A percentile compares a stretch with the other conserved stretches of the same genome.
These are phyloP conservation scores for Sarotherodon lohbergeri DNA, from an alignment of 2,113 vertebrate species.

Conservation along the genomic window DNA sequence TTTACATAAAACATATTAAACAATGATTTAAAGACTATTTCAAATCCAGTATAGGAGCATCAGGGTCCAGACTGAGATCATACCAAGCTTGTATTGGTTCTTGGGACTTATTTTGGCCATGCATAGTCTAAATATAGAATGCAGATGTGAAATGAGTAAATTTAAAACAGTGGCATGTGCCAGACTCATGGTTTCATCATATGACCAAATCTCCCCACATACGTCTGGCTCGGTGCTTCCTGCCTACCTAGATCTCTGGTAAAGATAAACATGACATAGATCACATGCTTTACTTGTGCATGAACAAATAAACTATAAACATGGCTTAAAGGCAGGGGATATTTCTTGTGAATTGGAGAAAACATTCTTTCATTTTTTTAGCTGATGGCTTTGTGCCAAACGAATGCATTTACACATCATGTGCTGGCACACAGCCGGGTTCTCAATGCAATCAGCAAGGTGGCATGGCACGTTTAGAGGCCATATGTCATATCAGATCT, in stretches of 20 bases:
- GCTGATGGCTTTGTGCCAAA: not conserved
- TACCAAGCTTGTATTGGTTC: not conserved
- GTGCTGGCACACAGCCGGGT: not conserved
- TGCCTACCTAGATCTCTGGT: not conserved
- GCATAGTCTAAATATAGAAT: not conserved
- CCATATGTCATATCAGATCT: not conserved
- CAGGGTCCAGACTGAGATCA: not conserved
- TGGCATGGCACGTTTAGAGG: accelerated
- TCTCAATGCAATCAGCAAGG: not conserved
- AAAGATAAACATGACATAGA: not conserved
- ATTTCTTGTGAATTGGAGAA: not conserved
- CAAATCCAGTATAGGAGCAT: not conserved
- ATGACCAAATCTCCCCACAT: not conserved
- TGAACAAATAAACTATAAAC: not conserved
- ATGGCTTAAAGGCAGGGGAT: not conserved
- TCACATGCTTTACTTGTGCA: not conserved
- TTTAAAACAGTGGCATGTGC: not conserved
- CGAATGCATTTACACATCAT: not conserved
- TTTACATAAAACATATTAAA: not conserved
- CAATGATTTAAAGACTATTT: not conserved
- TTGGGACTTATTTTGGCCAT: not conserved
- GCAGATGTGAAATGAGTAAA: not conserved
- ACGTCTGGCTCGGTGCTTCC: not conserved
- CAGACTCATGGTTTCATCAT: not conserved
- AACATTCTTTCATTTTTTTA: not conserved